Evolutionary conservation across 2,888 invertebrate genomes (phyloP).

Genomic region (Cepaea hortensis): DNA sequence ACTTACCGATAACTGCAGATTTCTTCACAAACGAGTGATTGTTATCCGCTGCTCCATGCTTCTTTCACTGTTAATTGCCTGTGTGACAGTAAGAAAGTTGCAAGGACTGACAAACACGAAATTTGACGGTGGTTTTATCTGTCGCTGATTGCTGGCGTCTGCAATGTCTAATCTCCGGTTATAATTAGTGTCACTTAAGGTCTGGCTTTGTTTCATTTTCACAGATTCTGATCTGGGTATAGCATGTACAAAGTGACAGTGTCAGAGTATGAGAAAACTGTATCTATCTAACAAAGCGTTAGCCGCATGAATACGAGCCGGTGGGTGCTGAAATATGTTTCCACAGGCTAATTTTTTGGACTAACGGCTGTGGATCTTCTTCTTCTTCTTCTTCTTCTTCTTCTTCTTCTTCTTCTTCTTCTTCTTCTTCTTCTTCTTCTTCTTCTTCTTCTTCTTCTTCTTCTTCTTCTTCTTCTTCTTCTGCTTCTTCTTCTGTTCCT

Average conservation of each 20-base stretch:
- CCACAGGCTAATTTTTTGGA: too few species aligned
- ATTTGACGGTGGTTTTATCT: background rate
- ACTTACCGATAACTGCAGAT: background rate
- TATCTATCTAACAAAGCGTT: too few species aligned
- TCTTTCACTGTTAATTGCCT: background rate
- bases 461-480: background rate
- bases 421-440: too few species aligned
- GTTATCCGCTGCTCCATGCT: background rate
- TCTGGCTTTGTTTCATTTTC: background rate
- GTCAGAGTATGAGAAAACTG: too few species aligned
- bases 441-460: background rate
- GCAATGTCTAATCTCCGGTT: background rate
- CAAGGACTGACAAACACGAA: too few species aligned
- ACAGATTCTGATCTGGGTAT: background rate
- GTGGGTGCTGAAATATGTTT: too few species aligned
- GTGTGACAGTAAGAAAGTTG: background rate
- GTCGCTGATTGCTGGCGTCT: background rate
- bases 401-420: too few species aligned
- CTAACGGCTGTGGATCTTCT: too few species aligned
- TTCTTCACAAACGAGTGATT: slow-evolving; percentile 2
- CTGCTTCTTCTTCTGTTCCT: background rate
- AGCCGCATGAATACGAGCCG: too few species aligned
- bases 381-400: too few species aligned
- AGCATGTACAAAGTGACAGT: background rate
- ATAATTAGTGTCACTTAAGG: background rate